phyloP scores from a whole-genome alignment of 2,888 invertebrate species.

The Odontomyia ornata region DNA sequence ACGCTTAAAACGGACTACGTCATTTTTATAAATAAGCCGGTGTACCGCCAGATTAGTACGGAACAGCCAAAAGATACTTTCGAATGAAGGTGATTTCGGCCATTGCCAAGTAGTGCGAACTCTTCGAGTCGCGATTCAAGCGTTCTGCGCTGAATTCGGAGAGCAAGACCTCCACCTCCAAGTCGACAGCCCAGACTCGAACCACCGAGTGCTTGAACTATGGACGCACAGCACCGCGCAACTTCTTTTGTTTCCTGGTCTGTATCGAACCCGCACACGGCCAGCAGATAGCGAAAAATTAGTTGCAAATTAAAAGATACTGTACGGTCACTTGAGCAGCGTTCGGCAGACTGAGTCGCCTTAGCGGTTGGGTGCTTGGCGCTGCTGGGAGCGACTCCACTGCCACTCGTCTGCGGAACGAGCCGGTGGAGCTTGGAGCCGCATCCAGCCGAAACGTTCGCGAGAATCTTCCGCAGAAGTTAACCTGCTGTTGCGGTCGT shows the following conservation, averaged over 20 bases:
- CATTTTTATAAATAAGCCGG: slow-evolving; percentile 39
- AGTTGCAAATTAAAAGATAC: slow-evolving; percentile 31
- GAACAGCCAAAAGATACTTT: slow-evolving; percentile 30
- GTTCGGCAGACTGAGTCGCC: slow-evolving; percentile 46
- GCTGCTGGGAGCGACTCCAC: slow-evolving; percentile 12
- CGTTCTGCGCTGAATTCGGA: neutral
- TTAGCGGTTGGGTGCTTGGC: slow-evolving; percentile 24
- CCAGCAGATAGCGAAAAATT: slow-evolving; percentile 9
- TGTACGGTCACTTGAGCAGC: slow-evolving; percentile 47
- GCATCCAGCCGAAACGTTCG: slow-evolving; percentile 27
- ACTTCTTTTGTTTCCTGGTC: slow-evolving; percentile 5
- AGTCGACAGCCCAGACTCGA: neutral
- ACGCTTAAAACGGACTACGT: slow-evolving; percentile 16
- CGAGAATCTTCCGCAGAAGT: slow-evolving; percentile 34
- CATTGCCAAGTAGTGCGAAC: neutral
- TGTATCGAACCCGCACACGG: neutral
- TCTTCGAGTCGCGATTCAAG: neutral
- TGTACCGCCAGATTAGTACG: slow-evolving; percentile 7
- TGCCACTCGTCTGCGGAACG: neutral
- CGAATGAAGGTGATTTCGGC: slow-evolving; percentile 27
- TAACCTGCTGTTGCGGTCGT: slow-evolving; percentile 29
- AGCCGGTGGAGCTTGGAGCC: slow-evolving; percentile 19
- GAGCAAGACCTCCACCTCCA: neutral
- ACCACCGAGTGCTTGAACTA: neutral
- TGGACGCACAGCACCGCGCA: neutral